These are phyloP conservation scores for Lissocephala sabroskyi DNA, from an alignment of 2,888 invertebrate genomes.

Conservation along the genomic window DNA sequence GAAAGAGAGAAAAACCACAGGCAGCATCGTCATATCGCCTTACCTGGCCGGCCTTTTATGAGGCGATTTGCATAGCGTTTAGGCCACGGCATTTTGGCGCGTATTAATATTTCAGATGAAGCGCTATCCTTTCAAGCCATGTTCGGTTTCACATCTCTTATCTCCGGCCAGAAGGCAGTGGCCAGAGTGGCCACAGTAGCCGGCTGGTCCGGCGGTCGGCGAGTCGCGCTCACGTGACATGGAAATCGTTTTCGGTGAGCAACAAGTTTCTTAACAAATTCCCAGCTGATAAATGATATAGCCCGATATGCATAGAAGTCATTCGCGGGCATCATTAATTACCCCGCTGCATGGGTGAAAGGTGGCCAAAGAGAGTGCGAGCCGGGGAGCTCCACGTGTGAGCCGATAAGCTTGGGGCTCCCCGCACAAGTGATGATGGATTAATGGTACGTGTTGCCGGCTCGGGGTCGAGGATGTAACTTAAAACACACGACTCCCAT, in stretches of 20 bases:
- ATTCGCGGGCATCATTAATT: slow-evolving; percentile 61
- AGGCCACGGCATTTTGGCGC: slow-evolving; percentile 41
- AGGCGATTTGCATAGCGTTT: slow-evolving; percentile 62
- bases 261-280: slow-evolving; percentile 65
- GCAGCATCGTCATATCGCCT: slow-evolving; percentile 28
- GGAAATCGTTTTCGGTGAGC: slow-evolving; percentile 70
- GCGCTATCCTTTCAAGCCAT: slow-evolving; percentile 55
- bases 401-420: slow-evolving; percentile 40
- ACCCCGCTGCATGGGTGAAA: slow-evolving; percentile 30
- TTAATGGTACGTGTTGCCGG: slow-evolving; percentile 66
- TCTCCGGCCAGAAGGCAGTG: background rate
- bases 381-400: no score
- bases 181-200: slow-evolving; percentile 50
- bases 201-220: slow-evolving; percentile 8
- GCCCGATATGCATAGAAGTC: slow-evolving; percentile 54
- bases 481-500: slow-evolving; percentile 65
- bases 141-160: slow-evolving; percentile 51
- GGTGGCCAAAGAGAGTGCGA: no score
- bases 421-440: slow-evolving; percentile 57
- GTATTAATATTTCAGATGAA: slow-evolving; percentile 51
- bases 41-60: slow-evolving; percentile 47
- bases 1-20: slow-evolving; percentile 10
- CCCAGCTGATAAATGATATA: slow-evolving; percentile 68
- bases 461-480: slow-evolving; percentile 35
- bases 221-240: slow-evolving; percentile 58